Conservation (phyloP, 2,888 invertebrate species). For the Drosophila subquinaria region DNA sequence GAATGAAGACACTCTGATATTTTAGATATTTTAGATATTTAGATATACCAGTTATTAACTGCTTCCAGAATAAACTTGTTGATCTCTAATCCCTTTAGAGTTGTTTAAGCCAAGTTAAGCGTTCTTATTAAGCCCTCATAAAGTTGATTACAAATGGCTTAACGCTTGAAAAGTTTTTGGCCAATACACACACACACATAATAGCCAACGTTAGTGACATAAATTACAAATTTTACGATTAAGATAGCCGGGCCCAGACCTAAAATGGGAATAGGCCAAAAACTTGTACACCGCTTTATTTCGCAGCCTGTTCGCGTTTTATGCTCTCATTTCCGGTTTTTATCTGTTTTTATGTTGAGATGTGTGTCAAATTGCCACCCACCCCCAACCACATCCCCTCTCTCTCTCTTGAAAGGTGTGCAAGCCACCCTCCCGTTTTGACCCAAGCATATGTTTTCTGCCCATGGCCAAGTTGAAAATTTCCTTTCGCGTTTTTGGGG, state of each 20-base stretch:
- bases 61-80: background rate
- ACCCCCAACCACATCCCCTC: background rate
- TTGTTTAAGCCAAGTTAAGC: background rate
- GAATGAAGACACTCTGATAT: background rate
- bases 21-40: too few relatives aligned
- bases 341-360: constrained; percentile 60
- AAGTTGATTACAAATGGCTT: constrained; percentile 41
- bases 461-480: constrained; percentile 7
- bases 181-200: constrained; percentile 5
- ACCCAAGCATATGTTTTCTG: background rate
- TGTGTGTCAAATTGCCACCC: constrained; percentile 66
- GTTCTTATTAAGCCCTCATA: constrained; percentile 44
- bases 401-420: constrained; percentile 40
- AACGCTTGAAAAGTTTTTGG: constrained; percentile 33
- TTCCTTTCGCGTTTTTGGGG: constrained; percentile 47
- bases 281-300: constrained; percentile 15
- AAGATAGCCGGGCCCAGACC: constrained; percentile 18
- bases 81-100: constrained; percentile 4
- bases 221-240: constrained; percentile 64
- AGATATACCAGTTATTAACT: background rate
- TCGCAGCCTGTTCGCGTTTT: constrained; percentile 44
- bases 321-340: constrained; percentile 58
- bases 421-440: constrained; percentile 51
- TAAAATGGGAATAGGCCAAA: constrained; percentile 1
- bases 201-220: constrained; percentile 44